Evolutionary conservation across 2,888 invertebrate genomes (phyloP).

Genomic region (Eucera pruinosa): DNA sequence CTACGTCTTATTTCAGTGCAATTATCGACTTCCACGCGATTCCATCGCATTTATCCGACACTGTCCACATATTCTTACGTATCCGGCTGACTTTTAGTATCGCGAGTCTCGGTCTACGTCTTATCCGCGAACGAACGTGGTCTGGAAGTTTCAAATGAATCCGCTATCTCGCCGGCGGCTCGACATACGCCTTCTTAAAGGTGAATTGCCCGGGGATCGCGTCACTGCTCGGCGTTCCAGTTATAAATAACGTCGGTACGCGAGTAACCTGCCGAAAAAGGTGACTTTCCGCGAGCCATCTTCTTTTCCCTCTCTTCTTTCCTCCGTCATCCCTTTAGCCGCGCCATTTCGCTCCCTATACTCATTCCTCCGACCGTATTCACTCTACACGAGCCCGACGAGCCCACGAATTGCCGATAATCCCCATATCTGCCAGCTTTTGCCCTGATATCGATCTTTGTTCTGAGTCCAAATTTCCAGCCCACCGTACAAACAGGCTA

Average conservation of each 20-base stretch:
- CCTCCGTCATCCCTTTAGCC: slow-evolving; percentile 4
- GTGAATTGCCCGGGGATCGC: slow-evolving; percentile 63
- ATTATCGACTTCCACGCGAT: neutral
- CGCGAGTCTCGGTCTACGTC: neutral
- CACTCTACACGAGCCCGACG: neutral
- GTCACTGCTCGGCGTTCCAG: slow-evolving; percentile 66
- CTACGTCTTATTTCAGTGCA: neutral
- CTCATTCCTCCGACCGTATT: neutral
- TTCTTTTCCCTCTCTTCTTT: slow-evolving; percentile 42
- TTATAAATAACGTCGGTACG: slow-evolving; percentile 71
- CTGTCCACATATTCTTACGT: neutral
- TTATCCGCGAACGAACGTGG: slow-evolving; percentile 3
- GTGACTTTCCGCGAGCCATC: slow-evolving; percentile 54
- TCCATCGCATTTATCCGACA: slow-evolving; percentile 12
- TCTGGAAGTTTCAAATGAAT: slow-evolving; percentile 58
- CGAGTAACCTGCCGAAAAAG: slow-evolving; percentile 70
- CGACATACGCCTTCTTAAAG: slow-evolving; percentile 61
- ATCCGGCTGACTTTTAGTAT: neutral
- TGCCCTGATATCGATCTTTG: neutral
- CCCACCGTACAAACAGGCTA: too few species aligned
- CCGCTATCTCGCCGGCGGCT: slow-evolving; percentile 50
- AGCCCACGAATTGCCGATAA: neutral
- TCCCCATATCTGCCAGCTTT: neutral
- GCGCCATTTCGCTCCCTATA: slow-evolving; percentile 12
- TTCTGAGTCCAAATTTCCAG: neutral